Conservation (phyloP, 2,113 vertebrate genomes). For the Myotis lucifugus region DNA sequence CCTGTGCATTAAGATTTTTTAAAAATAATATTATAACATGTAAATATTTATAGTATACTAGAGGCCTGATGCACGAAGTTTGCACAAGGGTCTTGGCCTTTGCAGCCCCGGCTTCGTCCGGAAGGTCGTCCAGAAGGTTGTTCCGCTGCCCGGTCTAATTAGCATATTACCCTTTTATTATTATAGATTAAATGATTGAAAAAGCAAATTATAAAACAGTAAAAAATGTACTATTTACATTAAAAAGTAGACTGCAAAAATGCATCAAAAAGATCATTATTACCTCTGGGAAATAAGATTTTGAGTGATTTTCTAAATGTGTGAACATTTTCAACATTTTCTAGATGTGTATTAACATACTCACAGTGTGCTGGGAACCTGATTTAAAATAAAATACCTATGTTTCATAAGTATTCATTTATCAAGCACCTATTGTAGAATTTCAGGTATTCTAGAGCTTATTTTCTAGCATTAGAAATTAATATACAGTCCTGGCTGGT, state of each 20-base stretch:
- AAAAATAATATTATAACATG: background rate
- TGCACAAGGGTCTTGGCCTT: too few relatives aligned
- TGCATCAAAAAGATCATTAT: background rate
- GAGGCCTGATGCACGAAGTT: too few relatives aligned
- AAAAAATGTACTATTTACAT: background rate
- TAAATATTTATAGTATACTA: constrained; percentile 26
- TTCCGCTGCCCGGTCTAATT: too few relatives aligned
- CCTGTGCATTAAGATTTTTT: background rate
- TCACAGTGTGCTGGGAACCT: background rate
- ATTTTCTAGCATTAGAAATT: constrained; percentile 2
- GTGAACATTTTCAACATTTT: background rate
- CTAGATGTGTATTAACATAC: background rate
- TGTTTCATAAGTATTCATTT: background rate
- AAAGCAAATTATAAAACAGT: background rate
- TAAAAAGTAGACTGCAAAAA: constrained; percentile 16
- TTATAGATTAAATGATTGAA: background rate
- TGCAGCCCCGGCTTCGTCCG: too few relatives aligned
- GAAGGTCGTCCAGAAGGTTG: too few relatives aligned
- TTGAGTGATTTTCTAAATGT: background rate
- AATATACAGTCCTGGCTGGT: background rate
- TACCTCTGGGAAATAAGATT: constrained; percentile 30
- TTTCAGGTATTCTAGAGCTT: background rate
- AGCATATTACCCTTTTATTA: too few relatives aligned
- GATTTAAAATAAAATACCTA: background rate
- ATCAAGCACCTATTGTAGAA: background rate